Base-by-base conservation (phyloP, 2,888 invertebrate species). In the Rhogogaster chlorosoma region DNA sequence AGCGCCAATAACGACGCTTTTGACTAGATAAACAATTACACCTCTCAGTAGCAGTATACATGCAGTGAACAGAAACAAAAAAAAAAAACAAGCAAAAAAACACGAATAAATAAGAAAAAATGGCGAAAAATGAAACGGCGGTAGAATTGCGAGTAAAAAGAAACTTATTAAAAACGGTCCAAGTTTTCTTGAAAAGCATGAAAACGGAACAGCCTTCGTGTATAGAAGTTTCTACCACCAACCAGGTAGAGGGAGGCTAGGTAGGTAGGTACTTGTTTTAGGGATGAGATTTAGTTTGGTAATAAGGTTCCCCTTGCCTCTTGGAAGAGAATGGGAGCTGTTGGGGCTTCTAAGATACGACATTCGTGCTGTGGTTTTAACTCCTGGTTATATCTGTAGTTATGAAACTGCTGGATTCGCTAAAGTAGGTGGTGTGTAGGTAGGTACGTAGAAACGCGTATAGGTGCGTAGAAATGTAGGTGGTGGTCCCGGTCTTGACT, bases 311-410 rank as follows among this genome's bases (percentile, higher is more conserved):
- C 88, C 89, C 89, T 87, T 87, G 88, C 84, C 87, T 87, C 89
- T 87, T 57, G 86, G 85, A 86, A 86, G 86, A 86, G 85, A 88
- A 87, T 88, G 88, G 88, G 86, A 87, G 49, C 87, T 87, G 87
- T 88, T 87, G 86, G 87, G 87, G 86, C 86, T 87, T 85, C 90
- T 91, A 92, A 93, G 92, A 93, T 93, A 93, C 91, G 93, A 92
- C 92, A 93, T 90, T 92, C 91, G 91, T 89, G 91, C 91, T 91
- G 93, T 88, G 93, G 93, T 93, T 93, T 93, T 93, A 93, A 93
- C 93, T 93, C 91, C 89, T 90, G 91, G 91, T 92, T 93, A 92
- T 91, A 92, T 90, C 89, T 90, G 88, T 89, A 90, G 90, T 91
- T 91, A 91, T 91, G 92, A 92, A 92, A 93, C 91, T 91, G 90